Evolutionary conservation across 2,888 invertebrate genomes (phyloP), one percentile per base, ranked within the genome.

Genomic region (Drosophila setosimentum): DNA sequence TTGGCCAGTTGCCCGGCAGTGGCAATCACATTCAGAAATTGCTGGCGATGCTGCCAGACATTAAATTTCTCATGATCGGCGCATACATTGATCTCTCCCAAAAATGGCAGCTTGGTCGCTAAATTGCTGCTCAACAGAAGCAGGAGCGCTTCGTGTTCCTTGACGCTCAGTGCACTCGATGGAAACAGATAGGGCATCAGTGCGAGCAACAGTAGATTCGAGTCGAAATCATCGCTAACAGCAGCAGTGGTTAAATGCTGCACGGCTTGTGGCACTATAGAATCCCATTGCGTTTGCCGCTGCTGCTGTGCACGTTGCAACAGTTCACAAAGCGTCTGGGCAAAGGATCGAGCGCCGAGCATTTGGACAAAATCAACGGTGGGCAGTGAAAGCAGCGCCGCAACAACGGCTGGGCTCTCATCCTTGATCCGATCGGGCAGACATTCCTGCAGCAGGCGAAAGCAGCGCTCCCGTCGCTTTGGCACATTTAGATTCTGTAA

Each of bases 381-480:
- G 24, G 91, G 63, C 33, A 95, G 92, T 29, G 93, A 92, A 5
- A 96, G 92, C 49, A 94, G 93, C 45, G 95, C 94, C 27, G 90
- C 86, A 0, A 97, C 95, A 1, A 97, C 96, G 55, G 93, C 92
- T 0, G 94, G 93, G 78, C 95, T 94, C 21, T 96, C 96, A 92
- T 97, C 97, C 58, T 94, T 93, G 3, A 97, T 94, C 69, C 96
- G 94, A 79, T 95, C 95, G 3, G 95, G 87, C 8, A 97, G 92
- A 0, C 95, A 95, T 60, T 95, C 95, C 75, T 94, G 95, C 0
- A 96, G 93, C 83, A 96, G 94, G n/a, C 95, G 94, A 24, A 73
- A 68, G 57, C 89, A 83, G 33, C 88, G 89, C 30, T 84, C 76
- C 1, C 80, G 75, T 35, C 94, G 90, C 80, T 88, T 84, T 30